Base-by-base conservation (phyloP, 2,113 vertebrate species). In the Lophura nycthemera region DNA sequence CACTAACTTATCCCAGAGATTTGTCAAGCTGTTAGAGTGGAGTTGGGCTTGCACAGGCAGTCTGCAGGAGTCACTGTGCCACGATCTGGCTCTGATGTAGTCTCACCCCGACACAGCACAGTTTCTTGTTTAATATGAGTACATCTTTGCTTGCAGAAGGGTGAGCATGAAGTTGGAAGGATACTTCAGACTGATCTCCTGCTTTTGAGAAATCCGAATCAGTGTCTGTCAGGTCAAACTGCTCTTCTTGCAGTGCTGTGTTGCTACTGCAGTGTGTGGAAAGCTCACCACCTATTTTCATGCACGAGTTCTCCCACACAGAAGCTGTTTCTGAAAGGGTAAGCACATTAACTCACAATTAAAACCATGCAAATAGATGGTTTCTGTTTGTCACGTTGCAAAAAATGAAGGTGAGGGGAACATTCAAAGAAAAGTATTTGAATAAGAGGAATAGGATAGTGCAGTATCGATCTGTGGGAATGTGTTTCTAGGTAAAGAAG, bases 241-340 rank as follows among this genome's bases (percentile, higher is more conserved):
- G 30, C 21, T 34, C 0, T 0, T 50, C 45, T 50, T 71, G 8
- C n/a, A 32, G 16, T 0, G 0, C 14, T 43, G 2, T 24, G n/a
- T 82, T 2, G 0, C 13, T 59, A 4, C 34, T 38, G 13, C 25
- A 30, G 0, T 38, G 50, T 1, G 7, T 48, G 27, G 57, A 57
- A 89, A 89, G 6, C 29, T 54, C 0, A 0, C 29, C 54, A 6
- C 43, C 24, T 85, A 25, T 85, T 91, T 91, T 52, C 8, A 89
- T 93, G 57, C 74, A 40, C 20, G 47, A 73, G 30, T 54, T 90
- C 76, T 89, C 64, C 76, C 50, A 88, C 0, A 0, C 27, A 86
- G 60, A 75, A 80, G 2, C 54, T 38, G 24, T 2, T 6, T 61
- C 90, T 82, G 43, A 79, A 82, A 86, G 22, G 16, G 10, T 38